Percentiles rank a stretch among this genome's conserved stretches.
These are phyloP conservation scores for Drosophila pseudotakahashii DNA, from an alignment of 2,888 invertebrate genomes.

Conservation along the genomic window DNA sequence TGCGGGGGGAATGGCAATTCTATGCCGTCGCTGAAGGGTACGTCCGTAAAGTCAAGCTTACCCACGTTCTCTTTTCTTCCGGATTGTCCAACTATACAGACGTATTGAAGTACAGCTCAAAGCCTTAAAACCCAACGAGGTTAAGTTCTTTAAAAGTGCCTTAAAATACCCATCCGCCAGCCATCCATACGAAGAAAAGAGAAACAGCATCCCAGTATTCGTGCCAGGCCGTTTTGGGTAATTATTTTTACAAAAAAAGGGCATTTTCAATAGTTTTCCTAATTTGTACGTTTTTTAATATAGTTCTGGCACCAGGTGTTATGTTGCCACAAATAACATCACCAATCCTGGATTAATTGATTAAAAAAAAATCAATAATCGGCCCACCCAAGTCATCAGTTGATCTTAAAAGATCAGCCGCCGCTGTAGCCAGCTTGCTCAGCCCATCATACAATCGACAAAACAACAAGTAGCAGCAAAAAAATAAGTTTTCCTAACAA, in stretches of 20 bases:
- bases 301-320: neutral
- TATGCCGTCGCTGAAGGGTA: neutral
- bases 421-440: conserved; percentile 2
- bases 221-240: conserved; percentile 2
- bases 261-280: too few relatives aligned
- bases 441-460: neutral
- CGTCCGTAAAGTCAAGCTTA: too few relatives aligned
- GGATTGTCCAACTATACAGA: conserved; percentile 1
- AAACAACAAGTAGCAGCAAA: neutral
- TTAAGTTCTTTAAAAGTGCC: neutral
- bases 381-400: conserved; percentile 2
- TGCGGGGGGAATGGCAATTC: too few relatives aligned
- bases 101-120: neutral
- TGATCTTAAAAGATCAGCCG: conserved; percentile 1
- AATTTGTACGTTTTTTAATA: too few relatives aligned
- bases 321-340: too few relatives aligned
- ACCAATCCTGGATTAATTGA: too few relatives aligned
- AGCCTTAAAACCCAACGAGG: neutral
- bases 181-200: neutral
- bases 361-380: neutral
- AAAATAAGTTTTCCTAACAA: too few relatives aligned
- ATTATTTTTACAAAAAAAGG: too few relatives aligned
- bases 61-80: neutral
- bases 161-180: neutral
- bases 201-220: conserved; percentile 1